These are phyloP conservation scores for Latrodectus elegans DNA, from an alignment of 2,888 invertebrate species.

Conservation along the genomic window DNA sequence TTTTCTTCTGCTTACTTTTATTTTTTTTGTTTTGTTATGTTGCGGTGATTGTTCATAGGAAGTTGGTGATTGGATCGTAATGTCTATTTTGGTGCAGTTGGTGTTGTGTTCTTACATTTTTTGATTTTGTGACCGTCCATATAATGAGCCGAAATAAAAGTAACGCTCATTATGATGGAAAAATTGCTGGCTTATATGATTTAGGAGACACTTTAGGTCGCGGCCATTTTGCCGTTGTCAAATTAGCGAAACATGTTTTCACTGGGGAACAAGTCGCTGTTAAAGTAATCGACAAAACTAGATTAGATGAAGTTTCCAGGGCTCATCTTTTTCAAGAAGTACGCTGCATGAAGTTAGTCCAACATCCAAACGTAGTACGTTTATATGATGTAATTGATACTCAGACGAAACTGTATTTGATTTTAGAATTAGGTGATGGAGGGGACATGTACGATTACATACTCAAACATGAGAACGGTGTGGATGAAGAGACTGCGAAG, in stretches of 20 bases:
- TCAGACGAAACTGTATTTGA: conserved; percentile 96
- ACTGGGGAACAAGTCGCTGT: conserved; percentile 80
- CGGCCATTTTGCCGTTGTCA: conserved; percentile 99
- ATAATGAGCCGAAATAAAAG: conserved; percentile 66
- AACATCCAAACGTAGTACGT: conserved; percentile 98
- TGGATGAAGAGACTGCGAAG: conserved; percentile 78
- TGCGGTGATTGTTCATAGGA: neutral
- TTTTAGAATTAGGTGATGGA: conserved; percentile 97
- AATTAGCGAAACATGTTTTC: conserved; percentile 97
- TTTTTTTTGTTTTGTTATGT: conserved; percentile 17
- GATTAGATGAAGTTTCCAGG: conserved; percentile 95
- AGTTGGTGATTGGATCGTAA: conserved; percentile 30
- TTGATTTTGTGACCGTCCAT: conserved; percentile 44
- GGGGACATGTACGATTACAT: conserved; percentile 99
- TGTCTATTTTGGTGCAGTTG: conserved; percentile 47
- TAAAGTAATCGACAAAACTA: conserved; percentile 95
- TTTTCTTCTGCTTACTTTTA: neutral
- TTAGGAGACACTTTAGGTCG: conserved; percentile 95
- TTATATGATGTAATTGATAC: conserved; percentile 99
- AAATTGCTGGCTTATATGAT: conserved; percentile 92
- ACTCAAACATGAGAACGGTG: conserved; percentile 91
- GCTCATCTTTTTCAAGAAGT: conserved; percentile 91
- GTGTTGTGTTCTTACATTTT: conserved; percentile 25
- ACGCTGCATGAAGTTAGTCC: conserved; percentile 98
- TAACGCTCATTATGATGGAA: conserved; percentile 69